Evolutionary conservation across 2,888 invertebrate genomes (phyloP).

Genomic region (Drosophila pullipes): DNA sequence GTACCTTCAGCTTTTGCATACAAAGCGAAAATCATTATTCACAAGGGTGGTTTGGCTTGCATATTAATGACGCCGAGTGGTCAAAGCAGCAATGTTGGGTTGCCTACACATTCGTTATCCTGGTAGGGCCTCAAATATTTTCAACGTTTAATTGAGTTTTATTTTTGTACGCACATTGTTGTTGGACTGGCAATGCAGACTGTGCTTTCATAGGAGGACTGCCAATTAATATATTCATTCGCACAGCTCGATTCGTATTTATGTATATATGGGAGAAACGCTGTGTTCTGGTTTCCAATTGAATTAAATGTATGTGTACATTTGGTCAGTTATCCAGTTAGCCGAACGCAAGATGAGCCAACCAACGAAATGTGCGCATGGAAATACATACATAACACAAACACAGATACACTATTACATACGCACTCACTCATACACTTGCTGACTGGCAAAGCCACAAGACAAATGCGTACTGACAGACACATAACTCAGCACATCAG

Average conservation of each 20-base stretch:
- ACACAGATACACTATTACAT: neutral
- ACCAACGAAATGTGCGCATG: constrained; percentile 58
- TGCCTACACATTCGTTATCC: neutral
- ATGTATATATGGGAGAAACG: constrained; percentile 1
- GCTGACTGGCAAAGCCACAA: constrained; percentile 33
- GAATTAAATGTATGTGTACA: constrained; percentile 47
- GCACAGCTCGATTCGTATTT: constrained; percentile 5
- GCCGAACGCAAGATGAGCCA: constrained; percentile 29
- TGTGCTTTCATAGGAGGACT: neutral
- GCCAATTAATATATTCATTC: constrained; percentile 51
- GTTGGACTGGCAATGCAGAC: constrained; percentile 12
- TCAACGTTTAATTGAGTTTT: constrained; percentile 33
- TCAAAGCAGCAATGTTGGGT: neutral
- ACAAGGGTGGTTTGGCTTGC: constrained; percentile 10
- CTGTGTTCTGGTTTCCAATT: constrained; percentile 38
- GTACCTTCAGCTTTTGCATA: neutral
- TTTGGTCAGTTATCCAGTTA: constrained; percentile 31
- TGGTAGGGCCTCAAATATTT: constrained; percentile 4
- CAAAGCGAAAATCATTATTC: constrained; percentile 23
- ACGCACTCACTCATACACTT: neutral
- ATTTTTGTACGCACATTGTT: neutral
- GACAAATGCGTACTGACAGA: constrained; percentile 43
- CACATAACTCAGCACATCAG: constrained; percentile 16
- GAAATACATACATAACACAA: constrained; percentile 21
- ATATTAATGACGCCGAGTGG: constrained; percentile 33